phyloP scores from a whole-genome alignment of 2,888 invertebrate genomes.

The Caenorhabditis wallacei region DNA sequence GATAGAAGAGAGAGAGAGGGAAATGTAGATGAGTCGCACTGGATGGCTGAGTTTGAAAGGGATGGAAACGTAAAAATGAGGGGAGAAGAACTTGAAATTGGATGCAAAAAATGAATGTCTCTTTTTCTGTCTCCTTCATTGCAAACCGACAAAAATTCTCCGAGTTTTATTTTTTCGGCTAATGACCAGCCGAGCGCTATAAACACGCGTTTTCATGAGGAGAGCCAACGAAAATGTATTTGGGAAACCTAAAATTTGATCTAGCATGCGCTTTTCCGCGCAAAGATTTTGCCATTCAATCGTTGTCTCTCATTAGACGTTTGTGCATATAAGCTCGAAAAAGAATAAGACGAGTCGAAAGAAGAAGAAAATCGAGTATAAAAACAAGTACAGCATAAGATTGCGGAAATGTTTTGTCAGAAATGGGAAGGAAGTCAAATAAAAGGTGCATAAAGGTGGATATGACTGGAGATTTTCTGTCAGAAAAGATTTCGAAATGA shows the following conservation, averaged over 20 bases:
- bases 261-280: slow-evolving; percentile 8
- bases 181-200: slow-evolving; percentile 29
- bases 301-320: slow-evolving; percentile 51
- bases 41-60: slow-evolving; percentile 49
- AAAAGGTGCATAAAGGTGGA: slow-evolving; percentile 27
- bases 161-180: slow-evolving; percentile 20
- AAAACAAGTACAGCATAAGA: slow-evolving; percentile 37
- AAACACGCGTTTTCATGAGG: slow-evolving; percentile 36
- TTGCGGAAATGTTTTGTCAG: slow-evolving; percentile 45
- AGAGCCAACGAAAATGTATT: slow-evolving; percentile 21
- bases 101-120: slow-evolving; percentile 27
- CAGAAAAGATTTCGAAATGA: slow-evolving; percentile 2
- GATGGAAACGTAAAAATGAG: slow-evolving; percentile 34
- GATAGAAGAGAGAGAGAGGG: neutral
- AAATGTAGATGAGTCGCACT: slow-evolving; percentile 17
- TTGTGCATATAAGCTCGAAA: slow-evolving; percentile 18
- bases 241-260: slow-evolving; percentile 56
- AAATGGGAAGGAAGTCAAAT: slow-evolving; percentile 19
- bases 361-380: neutral
- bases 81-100: slow-evolving; percentile 30
- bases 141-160: slow-evolving; percentile 15
- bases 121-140: slow-evolving; percentile 20
- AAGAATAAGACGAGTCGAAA: neutral
- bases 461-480: neutral
- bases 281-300: slow-evolving; percentile 1